These are phyloP conservation scores for Frieseomelitta varia DNA, from an alignment of 1,140 invertebrate genomes.

Conservation along the genomic window DNA sequence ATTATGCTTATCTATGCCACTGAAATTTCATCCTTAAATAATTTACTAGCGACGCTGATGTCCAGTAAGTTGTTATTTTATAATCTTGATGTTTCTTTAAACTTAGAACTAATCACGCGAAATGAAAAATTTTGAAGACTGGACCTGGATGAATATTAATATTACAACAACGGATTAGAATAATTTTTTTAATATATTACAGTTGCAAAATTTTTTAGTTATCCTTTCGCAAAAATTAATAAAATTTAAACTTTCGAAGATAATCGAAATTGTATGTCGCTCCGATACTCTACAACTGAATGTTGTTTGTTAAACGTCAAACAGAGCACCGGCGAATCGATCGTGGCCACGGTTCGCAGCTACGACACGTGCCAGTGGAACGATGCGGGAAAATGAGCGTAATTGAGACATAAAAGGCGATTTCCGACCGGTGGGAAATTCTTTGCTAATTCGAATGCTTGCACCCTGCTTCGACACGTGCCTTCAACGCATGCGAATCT, in stretches of 20 bases:
- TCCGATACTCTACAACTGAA: too few species aligned
- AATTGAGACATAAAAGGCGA: constrained; percentile 43
- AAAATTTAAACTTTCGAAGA: background rate
- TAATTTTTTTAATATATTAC: background rate
- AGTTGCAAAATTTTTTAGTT: background rate
- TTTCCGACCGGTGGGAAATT: constrained; percentile 12
- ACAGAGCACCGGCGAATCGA: background rate
- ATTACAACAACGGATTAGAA: background rate
- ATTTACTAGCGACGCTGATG: background rate
- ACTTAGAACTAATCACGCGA: background rate
- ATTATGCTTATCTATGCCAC: background rate
- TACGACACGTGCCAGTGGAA: constrained; percentile 39
- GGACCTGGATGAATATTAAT: background rate
- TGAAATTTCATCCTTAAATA: background rate
- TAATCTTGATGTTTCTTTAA: background rate
- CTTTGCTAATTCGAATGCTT: constrained; percentile 30
- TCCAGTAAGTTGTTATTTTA: background rate
- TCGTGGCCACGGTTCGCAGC: background rate
- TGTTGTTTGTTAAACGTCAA: background rate
- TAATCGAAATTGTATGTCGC: background rate
- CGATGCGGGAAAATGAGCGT: background rate
- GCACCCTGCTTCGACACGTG: constrained; percentile 50
- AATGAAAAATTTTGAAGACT: background rate
- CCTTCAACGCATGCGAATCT: constrained; percentile 28
- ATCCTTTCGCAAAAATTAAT: too few species aligned